Base-by-base conservation (phyloP, 2,888 invertebrate genomes). In the Hoplodrina ambigua region DNA sequence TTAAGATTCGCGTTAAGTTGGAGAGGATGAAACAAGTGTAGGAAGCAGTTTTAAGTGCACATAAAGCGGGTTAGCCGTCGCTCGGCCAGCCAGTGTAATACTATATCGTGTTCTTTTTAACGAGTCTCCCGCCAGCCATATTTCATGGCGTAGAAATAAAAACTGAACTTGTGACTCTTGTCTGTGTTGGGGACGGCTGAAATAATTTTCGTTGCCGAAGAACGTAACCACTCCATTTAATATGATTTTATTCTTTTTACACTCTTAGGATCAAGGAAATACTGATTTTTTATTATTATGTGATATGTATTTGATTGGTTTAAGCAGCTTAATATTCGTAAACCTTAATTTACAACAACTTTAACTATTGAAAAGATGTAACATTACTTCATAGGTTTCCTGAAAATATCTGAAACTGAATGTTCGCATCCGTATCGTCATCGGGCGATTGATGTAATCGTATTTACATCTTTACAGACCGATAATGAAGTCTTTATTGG, bases 51-150 rank as follows among this genome's bases (percentile, higher is more conserved):
- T 94, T 93, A 94, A 94, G 92, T 90, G 92, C 91, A 90, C 93
- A 93, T 94, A 94, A 94, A 94, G 89, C 88, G 92, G 90, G 91
- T 92, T 91, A 92, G 88, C 88, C 89, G 86, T 85, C 88, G 88
- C 89, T 86, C 86, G 85, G 88, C 92, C 87, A 89, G 87, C 91
- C 89, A 85, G 82, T 89, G 90, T 92, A 92, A 92, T 93, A 90
- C 90, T 88, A 90, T 92, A 93, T 91, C 93, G 90, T 91, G 91
- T 91, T 93, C 90, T 92, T 93, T 93, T 93, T 93, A 94, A 93
- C 92, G 93, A 93, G 89, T 90, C 92, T 91, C 91, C 84, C 72
- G 90, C 85, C 87, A 87, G 84, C 89, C 85, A 92, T 93, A 91
- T 91, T 92, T 93, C 90, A 92, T 90, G 89, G 83, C 80, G 87